phyloP scores from a whole-genome alignment of 2,797 vertebrate species.

The Peromyscus eremicus region DNA sequence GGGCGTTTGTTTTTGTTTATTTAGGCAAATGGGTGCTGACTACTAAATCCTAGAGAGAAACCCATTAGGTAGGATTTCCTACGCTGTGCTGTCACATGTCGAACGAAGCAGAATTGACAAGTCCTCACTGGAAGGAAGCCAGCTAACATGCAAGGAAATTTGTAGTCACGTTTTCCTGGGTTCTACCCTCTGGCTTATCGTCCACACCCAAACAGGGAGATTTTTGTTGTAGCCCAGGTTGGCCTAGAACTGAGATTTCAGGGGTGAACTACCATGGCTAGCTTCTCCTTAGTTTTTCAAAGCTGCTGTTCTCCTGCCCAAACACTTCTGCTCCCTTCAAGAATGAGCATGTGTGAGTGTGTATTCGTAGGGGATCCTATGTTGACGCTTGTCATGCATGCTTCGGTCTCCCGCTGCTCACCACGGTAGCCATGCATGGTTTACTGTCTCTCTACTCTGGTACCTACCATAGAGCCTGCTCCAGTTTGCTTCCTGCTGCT shows the following conservation, averaged over 20 bases:
- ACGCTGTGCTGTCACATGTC: not conserved
- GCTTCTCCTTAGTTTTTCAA: constrained; percentile 24
- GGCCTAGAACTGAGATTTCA: not conserved
- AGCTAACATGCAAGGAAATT: not conserved
- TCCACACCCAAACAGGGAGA: not conserved
- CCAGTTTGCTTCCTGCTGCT: not conserved
- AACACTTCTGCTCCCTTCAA: not conserved
- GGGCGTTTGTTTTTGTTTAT: constrained; percentile 1
- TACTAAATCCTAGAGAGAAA: constrained; percentile 51
- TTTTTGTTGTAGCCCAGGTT: not conserved
- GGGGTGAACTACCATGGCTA: not conserved
- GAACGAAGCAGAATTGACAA: not conserved
- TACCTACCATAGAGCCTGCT: not conserved
- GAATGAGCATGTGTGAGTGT: not conserved
- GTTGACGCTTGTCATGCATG: not conserved
- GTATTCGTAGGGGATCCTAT: not conserved
- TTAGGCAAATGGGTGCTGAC: not conserved
- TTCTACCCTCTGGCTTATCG: not conserved
- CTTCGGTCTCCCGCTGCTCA: not conserved
- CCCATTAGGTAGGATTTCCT: not conserved
- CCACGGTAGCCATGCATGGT: not conserved
- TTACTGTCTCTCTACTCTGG: not conserved
- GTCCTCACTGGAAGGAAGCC: not conserved
- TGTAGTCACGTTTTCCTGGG: not conserved
- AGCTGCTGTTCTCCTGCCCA: not conserved